Percentiles rank a stretch among this genome's conserved stretches.
phyloP scores from a whole-genome alignment of 1,140 invertebrate genomes.

The Hestina assimilis region DNA sequence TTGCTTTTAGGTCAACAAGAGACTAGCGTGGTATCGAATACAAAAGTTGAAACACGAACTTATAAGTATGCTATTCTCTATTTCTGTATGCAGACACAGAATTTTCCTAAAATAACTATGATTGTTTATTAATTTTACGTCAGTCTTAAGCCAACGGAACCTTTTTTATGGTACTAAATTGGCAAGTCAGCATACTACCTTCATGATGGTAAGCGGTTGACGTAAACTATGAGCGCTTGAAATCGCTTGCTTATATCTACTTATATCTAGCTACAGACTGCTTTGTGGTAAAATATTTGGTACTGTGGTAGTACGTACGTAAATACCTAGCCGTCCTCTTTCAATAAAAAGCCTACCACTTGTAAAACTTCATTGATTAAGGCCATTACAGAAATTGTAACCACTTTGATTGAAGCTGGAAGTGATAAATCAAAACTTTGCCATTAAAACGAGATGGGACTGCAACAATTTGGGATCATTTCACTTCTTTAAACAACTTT shows the following conservation, averaged over 20 bases:
- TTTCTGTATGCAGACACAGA: neutral
- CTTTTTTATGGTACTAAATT: no score
- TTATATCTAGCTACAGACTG: no score
- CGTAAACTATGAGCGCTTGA: no score
- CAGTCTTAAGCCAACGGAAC: no score
- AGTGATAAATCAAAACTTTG: conserved; percentile 66
- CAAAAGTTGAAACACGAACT: neutral
- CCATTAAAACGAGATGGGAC: conserved; percentile 57
- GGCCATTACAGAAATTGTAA: conserved; percentile 37
- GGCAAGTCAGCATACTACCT: no score
- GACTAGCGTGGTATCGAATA: conserved; percentile 3
- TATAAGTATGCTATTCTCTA: neutral
- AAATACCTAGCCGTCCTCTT: neutral
- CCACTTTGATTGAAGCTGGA: conserved; percentile 26
- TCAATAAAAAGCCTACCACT: no score
- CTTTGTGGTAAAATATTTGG: no score
- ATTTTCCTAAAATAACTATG: no score
- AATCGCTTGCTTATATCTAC: no score
- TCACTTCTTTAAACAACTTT: conserved; percentile 54
- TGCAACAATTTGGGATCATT: conserved; percentile 45
- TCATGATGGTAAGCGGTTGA: no score
- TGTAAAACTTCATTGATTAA: conserved; percentile 18
- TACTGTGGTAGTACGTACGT: no score
- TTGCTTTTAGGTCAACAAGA: conserved; percentile 11
- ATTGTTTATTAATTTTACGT: no score